Percentiles rank a stretch among this genome's conserved stretches.
Conservation (phyloP, 64 coral and sea anemone genomes). For the Actinia tenebrosa region DNA sequence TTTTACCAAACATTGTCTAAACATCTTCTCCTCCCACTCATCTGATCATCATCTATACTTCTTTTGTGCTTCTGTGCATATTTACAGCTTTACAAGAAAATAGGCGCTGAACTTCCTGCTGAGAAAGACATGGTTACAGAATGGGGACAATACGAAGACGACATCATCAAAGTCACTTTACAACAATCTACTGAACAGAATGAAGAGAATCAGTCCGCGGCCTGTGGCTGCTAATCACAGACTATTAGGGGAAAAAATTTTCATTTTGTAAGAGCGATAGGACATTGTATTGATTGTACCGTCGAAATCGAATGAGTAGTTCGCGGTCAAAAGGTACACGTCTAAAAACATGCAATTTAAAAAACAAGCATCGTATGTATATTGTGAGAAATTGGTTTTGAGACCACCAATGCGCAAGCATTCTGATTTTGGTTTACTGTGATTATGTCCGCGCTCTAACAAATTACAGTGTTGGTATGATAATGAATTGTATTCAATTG, state of each 20-base stretch:
- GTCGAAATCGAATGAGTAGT: too few species aligned
- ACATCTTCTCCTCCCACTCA: neutral
- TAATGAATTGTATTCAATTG: too few species aligned
- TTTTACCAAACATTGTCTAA: too few species aligned
- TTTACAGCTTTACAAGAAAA: conserved; percentile 21
- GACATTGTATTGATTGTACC: too few species aligned
- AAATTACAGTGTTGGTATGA: too few species aligned
- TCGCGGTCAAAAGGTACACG: too few species aligned
- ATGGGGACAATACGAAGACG: conserved; percentile 9
- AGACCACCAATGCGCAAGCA: too few species aligned
- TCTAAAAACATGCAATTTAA: too few species aligned
- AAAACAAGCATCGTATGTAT: too few species aligned
- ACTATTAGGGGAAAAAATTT: neutral
- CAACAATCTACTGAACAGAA: neutral
- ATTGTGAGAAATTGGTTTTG: too few species aligned
- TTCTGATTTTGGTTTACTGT: too few species aligned
- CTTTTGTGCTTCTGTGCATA: neutral
- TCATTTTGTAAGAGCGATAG: neutral
- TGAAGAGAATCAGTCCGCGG: neutral
- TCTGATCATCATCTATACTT: neutral
- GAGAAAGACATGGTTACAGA: conserved; percentile 8
- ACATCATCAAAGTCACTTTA: conserved; percentile 22
- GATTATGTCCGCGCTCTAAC: too few species aligned
- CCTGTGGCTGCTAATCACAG: conserved; percentile 16
- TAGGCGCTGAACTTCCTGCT: neutral